phyloP scores from a whole-genome alignment of 2,797 vertebrate genomes.

The Phrynocephalus forsythii region DNA sequence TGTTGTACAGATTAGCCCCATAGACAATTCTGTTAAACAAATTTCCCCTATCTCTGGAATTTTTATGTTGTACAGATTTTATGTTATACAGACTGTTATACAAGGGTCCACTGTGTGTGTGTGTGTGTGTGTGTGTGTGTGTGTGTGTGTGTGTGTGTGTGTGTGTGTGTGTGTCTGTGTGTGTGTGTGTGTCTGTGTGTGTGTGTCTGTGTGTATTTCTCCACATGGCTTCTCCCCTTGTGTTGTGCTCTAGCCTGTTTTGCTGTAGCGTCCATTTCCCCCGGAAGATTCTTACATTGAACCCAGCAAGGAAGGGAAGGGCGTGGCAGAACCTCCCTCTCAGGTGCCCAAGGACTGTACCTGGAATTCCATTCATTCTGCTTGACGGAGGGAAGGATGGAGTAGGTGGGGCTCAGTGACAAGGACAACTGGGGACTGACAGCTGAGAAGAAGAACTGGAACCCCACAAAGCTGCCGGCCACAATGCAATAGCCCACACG shows the following conservation, averaged over 20 bases:
- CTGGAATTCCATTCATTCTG: conserved; percentile 88
- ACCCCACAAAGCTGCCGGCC: conserved; percentile 82
- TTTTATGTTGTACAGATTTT: too few relatives aligned
- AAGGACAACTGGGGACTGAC: conserved; percentile 81
- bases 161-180: too few relatives aligned
- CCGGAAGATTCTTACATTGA: not conserved
- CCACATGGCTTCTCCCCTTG: not conserved
- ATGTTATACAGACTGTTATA: too few relatives aligned
- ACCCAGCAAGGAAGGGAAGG: too few relatives aligned
- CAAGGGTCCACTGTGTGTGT: too few relatives aligned
- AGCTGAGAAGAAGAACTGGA: conserved; percentile 85
- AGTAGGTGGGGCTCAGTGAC: conserved; percentile 73
- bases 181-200: too few relatives aligned
- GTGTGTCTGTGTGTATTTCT: too few relatives aligned
- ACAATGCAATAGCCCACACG: conserved; percentile 73
- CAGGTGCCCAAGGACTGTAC: conserved; percentile 61
- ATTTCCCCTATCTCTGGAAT: too few relatives aligned
- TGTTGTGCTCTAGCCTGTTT: not conserved
- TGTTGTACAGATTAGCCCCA: too few relatives aligned
- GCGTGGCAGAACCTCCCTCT: not conserved
- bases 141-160: too few relatives aligned
- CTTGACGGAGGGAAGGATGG: conserved; percentile 75
- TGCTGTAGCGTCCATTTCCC: not conserved
- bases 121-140: too few relatives aligned
- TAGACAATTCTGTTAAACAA: too few relatives aligned